phyloP scores from a whole-genome alignment of 2,797 vertebrate genomes.

The Pseudomugil gertrudae region DNA sequence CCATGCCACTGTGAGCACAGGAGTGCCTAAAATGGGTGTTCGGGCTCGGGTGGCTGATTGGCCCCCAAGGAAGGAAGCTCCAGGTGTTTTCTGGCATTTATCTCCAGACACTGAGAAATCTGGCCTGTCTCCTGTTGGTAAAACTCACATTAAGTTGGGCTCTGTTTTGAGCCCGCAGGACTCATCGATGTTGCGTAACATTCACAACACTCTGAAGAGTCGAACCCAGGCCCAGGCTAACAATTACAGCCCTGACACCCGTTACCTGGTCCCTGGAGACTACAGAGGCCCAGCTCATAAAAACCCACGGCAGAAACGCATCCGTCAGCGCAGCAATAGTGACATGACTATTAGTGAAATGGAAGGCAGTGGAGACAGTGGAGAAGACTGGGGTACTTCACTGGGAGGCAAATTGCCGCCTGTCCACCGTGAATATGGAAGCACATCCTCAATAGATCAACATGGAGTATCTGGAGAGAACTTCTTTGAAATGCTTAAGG shows the following conservation, averaged over 20 bases:
- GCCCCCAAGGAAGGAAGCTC: slow-evolving; percentile 91
- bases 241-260: slow-evolving; percentile 84
- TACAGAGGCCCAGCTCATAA: slow-evolving; percentile 86
- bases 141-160: slow-evolving; percentile 89
- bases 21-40: slow-evolving; percentile 98
- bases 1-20: slow-evolving; percentile 86
- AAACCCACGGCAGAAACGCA: slow-evolving; percentile 87
- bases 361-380: slow-evolving; percentile 93
- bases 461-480: slow-evolving; percentile 90
- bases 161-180: slow-evolving; percentile 88
- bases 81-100: slow-evolving; percentile 67
- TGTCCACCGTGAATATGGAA: slow-evolving; percentile 94
- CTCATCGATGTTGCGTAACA: slow-evolving; percentile 93
- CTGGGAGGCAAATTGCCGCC: slow-evolving; percentile 88
- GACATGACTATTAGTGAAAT: slow-evolving; percentile 96
- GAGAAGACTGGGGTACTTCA: slow-evolving; percentile 90
- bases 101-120: slow-evolving; percentile 63
- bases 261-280: slow-evolving; percentile 87
- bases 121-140: slow-evolving; percentile 72
- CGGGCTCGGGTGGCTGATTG: slow-evolving; percentile 96
- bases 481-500: slow-evolving; percentile 94
- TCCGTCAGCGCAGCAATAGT: slow-evolving; percentile 95
- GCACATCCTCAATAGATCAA: slow-evolving; percentile 97
- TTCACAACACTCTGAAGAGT: slow-evolving; percentile 91
- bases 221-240: slow-evolving; percentile 82